Base-by-base conservation (phyloP, 1,140 invertebrate genomes). In the Rhysida immarginata region DNA sequence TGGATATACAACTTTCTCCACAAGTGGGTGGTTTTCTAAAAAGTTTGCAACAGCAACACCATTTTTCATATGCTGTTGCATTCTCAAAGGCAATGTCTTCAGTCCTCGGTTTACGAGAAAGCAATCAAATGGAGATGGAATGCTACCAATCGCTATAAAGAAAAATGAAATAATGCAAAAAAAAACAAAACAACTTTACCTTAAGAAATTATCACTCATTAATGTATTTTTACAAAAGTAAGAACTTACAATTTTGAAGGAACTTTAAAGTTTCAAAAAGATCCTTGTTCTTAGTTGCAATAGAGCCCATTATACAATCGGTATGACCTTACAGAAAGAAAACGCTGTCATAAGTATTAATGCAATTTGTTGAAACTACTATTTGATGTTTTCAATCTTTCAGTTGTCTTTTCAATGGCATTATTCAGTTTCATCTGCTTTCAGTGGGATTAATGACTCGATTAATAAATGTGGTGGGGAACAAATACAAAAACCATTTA, bases 71-170 rank as follows among this genome's bases (percentile, higher is more conserved):
- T 96, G 93, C 63, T 84, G 77, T 62, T 84, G 78, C 95, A 99
- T 98, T 55, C 95, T 75, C 11, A 96, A 60, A 51, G 87, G 81
- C 16, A 97, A 72, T 0, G 96, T 99, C 72, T 98, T 97, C 43
- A 99, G 72, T 65, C 94, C 90, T 45, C 96, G 81, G 65, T 90
- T 93, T 0, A 96, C 89, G 65, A 95, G 72, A 66, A 82, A 91
- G 68, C 94, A 96, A 69, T 99, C 96, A 68, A 96, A 96, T 0
- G 96, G 92, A 0, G 93, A 93, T 11, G 96, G 94, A 2, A 98
- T 83, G 49, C 88, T 79, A 44, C 94, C 94, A 71, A 87, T 78
- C 1, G 89, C 86, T 70, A 41, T 2, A 62, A 43, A 48, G 11
- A 8, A 48, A 48, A 18, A 67, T 8, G 61, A 61, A 55, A 68